Percentiles rank a stretch among this genome's conserved stretches.
phyloP scores from a whole-genome alignment of 1,140 invertebrate species.

The Pseudomyrmex gracilis region DNA sequence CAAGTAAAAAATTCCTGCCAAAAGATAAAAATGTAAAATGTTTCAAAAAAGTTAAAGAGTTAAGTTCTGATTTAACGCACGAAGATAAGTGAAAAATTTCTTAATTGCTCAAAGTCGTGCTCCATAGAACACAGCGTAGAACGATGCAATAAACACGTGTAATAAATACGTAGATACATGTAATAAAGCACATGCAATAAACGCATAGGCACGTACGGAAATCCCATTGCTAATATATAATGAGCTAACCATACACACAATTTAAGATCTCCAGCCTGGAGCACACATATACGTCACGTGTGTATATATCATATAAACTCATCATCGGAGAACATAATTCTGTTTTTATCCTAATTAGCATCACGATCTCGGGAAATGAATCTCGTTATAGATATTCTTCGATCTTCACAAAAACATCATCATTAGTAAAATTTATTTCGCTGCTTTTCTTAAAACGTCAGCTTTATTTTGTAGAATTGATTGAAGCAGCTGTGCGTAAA shows the following conservation, averaged over 20 bases:
- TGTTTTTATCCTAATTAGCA: slow-evolving; percentile 49
- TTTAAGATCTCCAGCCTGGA: slow-evolving; percentile 41
- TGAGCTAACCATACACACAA: slow-evolving; percentile 40
- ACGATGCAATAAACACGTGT: slow-evolving; percentile 15
- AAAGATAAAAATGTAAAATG: not conserved
- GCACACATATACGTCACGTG: not conserved
- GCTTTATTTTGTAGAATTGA: slow-evolving; percentile 11
- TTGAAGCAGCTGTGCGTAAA: not conserved
- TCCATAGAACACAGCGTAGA: slow-evolving; percentile 2
- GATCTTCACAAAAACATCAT: not conserved
- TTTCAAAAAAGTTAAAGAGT: not conserved
- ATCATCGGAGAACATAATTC: slow-evolving; percentile 52
- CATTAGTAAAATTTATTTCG: slow-evolving; percentile 10
- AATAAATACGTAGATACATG: slow-evolving; percentile 34
- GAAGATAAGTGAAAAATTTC: not conserved
- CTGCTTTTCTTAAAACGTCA: not conserved
- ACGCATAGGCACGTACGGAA: slow-evolving; percentile 24
- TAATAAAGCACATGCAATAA: slow-evolving; percentile 36
- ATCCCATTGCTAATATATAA: slow-evolving; percentile 50
- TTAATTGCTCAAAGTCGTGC: not conserved
- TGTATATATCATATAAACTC: slow-evolving; percentile 31
- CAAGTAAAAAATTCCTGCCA: too few species aligned
- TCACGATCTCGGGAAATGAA: slow-evolving; percentile 18
- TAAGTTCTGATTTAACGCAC: not conserved
- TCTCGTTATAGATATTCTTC: not conserved